Conservation (phyloP, 2,113 vertebrate species). For the Capreolus pygargus region DNA sequence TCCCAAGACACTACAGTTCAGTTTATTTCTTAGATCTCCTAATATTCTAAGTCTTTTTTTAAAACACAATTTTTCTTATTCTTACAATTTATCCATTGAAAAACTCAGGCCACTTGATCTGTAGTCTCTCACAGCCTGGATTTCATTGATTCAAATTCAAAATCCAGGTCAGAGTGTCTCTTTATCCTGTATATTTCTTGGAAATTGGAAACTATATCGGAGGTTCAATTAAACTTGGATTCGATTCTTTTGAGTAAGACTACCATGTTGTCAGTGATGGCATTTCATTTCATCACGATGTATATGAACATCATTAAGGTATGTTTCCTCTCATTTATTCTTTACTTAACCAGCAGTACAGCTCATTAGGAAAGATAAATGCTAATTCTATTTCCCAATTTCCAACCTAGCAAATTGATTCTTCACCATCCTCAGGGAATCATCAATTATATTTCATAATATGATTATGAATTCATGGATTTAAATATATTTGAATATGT, state of each 20-base stretch:
- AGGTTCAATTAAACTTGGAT: not conserved
- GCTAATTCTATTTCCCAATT: not conserved
- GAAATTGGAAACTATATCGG: not conserved
- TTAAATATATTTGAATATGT: not conserved
- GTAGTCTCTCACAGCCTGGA: not conserved
- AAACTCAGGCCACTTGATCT: not conserved
- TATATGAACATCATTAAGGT: not conserved
- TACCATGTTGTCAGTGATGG: not conserved
- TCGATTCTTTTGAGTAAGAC: not conserved
- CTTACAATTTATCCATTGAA: not conserved
- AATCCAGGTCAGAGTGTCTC: not conserved
- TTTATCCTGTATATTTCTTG: not conserved
- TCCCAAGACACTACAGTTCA: not conserved
- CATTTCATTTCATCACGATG: not conserved
- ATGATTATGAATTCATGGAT: not conserved
- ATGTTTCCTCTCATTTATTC: not conserved
- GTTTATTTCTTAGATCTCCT: not conserved
- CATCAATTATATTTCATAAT: not conserved
- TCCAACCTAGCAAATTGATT: not conserved
- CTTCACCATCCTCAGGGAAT: not conserved
- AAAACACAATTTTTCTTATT: not conserved
- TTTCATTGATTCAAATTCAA: not conserved
- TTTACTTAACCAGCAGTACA: not conserved
- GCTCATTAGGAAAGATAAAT: not conserved
- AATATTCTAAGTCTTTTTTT: not conserved